phyloP scores from a whole-genome alignment of 1,140 invertebrate genomes.

The Ceratosolen fusciceps region DNA sequence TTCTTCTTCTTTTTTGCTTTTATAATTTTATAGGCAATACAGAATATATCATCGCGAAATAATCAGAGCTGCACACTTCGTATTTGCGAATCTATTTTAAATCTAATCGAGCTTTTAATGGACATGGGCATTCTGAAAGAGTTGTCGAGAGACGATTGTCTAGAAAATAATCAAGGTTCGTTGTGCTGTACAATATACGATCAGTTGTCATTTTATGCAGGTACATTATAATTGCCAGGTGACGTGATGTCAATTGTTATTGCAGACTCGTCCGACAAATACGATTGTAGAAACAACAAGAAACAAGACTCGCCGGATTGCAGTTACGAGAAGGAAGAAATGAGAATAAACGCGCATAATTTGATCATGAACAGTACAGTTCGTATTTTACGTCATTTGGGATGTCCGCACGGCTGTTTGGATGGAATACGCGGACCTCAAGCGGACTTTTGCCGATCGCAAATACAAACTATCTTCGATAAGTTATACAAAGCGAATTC shows the following conservation, averaged over 20 bases:
- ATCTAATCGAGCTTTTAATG: conserved; percentile 89
- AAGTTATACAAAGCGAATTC: conserved; percentile 80
- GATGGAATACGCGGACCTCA: conserved; percentile 89
- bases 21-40: conserved; percentile 81
- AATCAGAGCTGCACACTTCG: conserved; percentile 82
- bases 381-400: conserved; percentile 89
- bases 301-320: conserved; percentile 55
- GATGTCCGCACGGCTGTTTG: conserved; percentile 92
- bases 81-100: conserved; percentile 91
- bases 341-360: conserved; percentile 70
- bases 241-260: conserved; percentile 11
- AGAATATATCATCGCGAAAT: conserved; percentile 86
- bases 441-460: conserved; percentile 89
- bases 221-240: neutral
- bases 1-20: no score
- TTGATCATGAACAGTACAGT: conserved; percentile 67
- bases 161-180: conserved; percentile 56
- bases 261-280: conserved; percentile 25
- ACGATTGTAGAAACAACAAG: conserved; percentile 41
- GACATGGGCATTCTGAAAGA: conserved; percentile 87
- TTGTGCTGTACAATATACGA: neutral
- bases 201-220: no score
- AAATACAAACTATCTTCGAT: conserved; percentile 86
- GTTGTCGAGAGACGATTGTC: conserved; percentile 68
- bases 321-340: conserved; percentile 52